Conservation (phyloP, 2,888 invertebrate species). For the Eupithecia tripunctaria region DNA sequence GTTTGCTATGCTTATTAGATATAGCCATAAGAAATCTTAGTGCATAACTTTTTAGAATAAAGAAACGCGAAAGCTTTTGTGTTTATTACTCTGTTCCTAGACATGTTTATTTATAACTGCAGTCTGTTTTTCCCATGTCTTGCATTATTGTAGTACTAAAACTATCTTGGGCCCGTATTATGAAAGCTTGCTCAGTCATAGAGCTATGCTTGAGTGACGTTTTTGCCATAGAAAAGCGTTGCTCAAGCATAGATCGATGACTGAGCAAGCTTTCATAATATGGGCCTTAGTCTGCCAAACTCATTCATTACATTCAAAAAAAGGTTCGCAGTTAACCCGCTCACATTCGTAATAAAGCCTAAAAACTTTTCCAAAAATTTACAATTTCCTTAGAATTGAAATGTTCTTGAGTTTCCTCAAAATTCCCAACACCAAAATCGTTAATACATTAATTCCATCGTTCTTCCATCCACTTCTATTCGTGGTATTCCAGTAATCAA, state of each 20-base stretch:
- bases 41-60: background rate
- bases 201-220: no score
- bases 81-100: background rate
- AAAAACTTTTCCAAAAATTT: background rate
- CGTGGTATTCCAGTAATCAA: slow-evolving; percentile 29
- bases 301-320: no score
- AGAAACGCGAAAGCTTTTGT: background rate
- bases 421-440: background rate
- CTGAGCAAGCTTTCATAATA: no score
- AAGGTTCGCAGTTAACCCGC: no score
- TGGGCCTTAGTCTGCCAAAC: no score
- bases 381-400: background rate
- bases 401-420: background rate
- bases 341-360: no score
- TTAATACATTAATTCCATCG: background rate
- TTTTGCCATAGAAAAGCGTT: no score
- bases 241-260: no score
- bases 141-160: background rate
- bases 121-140: background rate
- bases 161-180: no score
- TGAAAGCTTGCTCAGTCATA: no score
- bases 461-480: slow-evolving; percentile 22
- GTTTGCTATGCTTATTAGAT: slow-evolving; percentile 8
- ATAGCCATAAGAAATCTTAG: slow-evolving; percentile 4
- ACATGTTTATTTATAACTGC: background rate